Evolutionary conservation across 2,888 invertebrate genomes (phyloP), one percentile per base, ranked within the genome.

Genomic region (Notodonta dromedarius): DNA sequence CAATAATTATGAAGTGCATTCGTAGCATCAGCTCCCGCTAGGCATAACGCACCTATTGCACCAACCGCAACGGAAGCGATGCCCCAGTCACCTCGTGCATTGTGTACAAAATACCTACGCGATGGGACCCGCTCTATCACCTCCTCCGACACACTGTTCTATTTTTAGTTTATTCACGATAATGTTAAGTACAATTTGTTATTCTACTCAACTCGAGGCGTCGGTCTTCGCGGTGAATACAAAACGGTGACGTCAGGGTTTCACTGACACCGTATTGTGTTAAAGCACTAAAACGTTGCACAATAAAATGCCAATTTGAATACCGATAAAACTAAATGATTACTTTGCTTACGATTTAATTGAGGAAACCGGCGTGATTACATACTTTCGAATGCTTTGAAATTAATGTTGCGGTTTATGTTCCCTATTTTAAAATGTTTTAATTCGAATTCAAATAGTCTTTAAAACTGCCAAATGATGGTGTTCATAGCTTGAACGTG

Each of bases 31-130:
- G 42, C 40, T 59, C 40, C 46, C 46, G 13, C 50, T 9, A 6
- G 39, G 67, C 65, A 63, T 46, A 56, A 56, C 58, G 13, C 55
- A 56, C 44, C 56, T 62, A 60, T 50, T 61, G 61, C 59, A 24
- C 24, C 24, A 7, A 46, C 60, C 70, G 83, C 82, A 85, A 71
- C 89, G 90, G 90, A 89, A 89, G 83, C 81, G 83, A 83, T 85
- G 89, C 75, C 85, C 86, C 79, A 87, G 81, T 89, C 89, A 85
- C 87, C 84, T 84, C 84, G 79, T 78, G 84, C 83, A 85, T 87
- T 87, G 88, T 87, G 77, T 82, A 83, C 80, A 59, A 79, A 77
- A 76, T 72, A 76, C 65, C 69, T 65, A 65, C 61, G 58, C 64
- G 12, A 35, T 24, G 42, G 48, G 14, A 46, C 59, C 54, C 58